phyloP scores from a whole-genome alignment of 1,140 invertebrate genomes.

The Tetramorium alpestre region DNA sequence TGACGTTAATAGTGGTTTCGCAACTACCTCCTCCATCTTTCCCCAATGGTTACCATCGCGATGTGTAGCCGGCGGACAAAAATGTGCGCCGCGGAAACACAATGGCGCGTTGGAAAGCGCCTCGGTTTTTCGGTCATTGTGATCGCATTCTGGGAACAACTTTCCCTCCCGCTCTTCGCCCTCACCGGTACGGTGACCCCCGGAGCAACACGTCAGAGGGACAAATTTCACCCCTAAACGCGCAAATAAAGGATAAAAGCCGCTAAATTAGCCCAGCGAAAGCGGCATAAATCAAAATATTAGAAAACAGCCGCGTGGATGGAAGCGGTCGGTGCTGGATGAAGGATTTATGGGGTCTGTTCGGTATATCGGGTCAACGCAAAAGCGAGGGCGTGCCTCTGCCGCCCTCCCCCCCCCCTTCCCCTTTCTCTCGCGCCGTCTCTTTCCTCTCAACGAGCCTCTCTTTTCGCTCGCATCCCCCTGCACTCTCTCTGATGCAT shows the following conservation, averaged over 20 bases:
- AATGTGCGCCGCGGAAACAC: conserved; percentile 45
- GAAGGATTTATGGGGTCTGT: conserved; percentile 83
- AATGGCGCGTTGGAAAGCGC: conserved; percentile 65
- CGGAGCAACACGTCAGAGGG: conserved; percentile 49
- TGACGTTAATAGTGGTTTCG: conserved; percentile 54
- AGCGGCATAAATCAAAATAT: conserved; percentile 85
- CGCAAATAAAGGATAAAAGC: conserved; percentile 83
- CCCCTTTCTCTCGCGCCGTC: conserved; percentile 22
- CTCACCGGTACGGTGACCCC: not conserved
- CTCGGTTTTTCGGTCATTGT: conserved; percentile 64
- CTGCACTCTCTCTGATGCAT: conserved; percentile 42
- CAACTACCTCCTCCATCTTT: conserved; percentile 13
- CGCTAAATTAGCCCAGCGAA: conserved; percentile 82
- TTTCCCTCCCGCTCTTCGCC: not conserved
- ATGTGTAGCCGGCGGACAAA: conserved; percentile 47
- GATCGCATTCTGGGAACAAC: conserved; percentile 28
- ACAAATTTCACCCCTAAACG: conserved; percentile 82
- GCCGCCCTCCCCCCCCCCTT: conserved; percentile 9
- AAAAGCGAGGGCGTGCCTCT: conserved; percentile 72
- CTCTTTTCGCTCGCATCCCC: conserved; percentile 3
- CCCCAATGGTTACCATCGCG: conserved; percentile 13
- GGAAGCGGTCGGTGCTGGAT: conserved; percentile 71
- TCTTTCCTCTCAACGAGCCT: not conserved
- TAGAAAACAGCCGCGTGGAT: conserved; percentile 80
- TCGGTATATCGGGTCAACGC: conserved; percentile 59